Percentiles rank a stretch among this genome's conserved stretches.
Conservation (phyloP, 2,888 invertebrate species). For the Ormia ochracea region DNA sequence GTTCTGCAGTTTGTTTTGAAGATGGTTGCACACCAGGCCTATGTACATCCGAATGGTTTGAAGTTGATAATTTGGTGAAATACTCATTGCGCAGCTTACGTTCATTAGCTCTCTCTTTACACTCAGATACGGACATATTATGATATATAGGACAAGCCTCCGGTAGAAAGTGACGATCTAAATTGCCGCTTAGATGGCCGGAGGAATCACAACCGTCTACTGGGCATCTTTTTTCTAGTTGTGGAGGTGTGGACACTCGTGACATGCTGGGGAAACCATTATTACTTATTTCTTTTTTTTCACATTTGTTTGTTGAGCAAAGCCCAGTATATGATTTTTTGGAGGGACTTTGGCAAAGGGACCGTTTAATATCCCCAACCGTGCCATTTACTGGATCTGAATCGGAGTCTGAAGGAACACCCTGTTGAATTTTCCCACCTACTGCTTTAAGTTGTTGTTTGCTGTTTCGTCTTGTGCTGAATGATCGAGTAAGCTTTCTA, state of each 20-base stretch:
- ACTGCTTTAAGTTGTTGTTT: slow-evolving; percentile 78
- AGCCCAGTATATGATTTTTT: slow-evolving; percentile 78
- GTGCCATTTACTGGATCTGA: slow-evolving; percentile 74
- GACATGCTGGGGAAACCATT: slow-evolving; percentile 61
- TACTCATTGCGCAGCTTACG: slow-evolving; percentile 77
- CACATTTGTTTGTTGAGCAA: slow-evolving; percentile 70
- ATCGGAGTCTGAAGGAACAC: slow-evolving; percentile 72
- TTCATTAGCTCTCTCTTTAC: slow-evolving; percentile 80
- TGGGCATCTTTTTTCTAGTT: slow-evolving; percentile 87
- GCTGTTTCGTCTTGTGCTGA: slow-evolving; percentile 82
- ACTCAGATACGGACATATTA: slow-evolving; percentile 86
- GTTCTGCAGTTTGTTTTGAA: slow-evolving; percentile 79
- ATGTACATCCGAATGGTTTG: slow-evolving; percentile 41
- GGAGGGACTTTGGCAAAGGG: slow-evolving; percentile 81
- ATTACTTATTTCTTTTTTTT: slow-evolving; percentile 69
- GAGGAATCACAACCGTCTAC: slow-evolving; percentile 92
- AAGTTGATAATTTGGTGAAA: slow-evolving; percentile 37
- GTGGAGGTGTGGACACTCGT: slow-evolving; percentile 69
- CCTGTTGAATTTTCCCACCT: slow-evolving; percentile 70
- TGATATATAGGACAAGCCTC: slow-evolving; percentile 96
- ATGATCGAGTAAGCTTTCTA: slow-evolving; percentile 83
- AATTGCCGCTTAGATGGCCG: slow-evolving; percentile 90
- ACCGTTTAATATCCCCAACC: slow-evolving; percentile 73
- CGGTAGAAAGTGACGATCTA: slow-evolving; percentile 89
- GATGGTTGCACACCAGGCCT: slow-evolving; percentile 20